phyloP scores from a whole-genome alignment of 2,888 invertebrate species.

The Prenolepis imparis region DNA sequence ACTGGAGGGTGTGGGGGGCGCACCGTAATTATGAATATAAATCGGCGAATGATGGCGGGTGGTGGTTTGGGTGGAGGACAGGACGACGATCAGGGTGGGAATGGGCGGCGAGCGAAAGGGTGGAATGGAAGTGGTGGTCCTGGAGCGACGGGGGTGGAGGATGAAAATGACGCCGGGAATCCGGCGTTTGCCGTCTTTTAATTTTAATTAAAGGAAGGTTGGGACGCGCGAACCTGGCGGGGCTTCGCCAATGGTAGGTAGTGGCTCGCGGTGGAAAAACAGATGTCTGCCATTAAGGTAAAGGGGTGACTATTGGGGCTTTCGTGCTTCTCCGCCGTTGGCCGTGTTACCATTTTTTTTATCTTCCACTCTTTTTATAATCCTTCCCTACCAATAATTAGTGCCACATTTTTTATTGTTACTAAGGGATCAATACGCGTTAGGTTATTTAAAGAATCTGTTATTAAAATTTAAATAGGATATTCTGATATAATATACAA shows the following conservation, averaged over 20 bases:
- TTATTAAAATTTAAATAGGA: conserved; percentile 8
- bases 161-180: conserved; percentile 80
- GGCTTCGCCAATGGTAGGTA: conserved; percentile 43
- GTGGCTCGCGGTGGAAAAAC: conserved; percentile 67
- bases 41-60: conserved; percentile 79
- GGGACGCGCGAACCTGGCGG: conserved; percentile 59
- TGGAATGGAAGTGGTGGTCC: conserved; percentile 32
- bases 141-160: conserved; percentile 64
- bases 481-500: neutral
- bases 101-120: conserved; percentile 38
- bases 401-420: neutral
- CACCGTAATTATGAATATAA: conserved; percentile 84
- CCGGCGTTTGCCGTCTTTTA: conserved; percentile 83
- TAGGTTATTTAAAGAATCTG: neutral
- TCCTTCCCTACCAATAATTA: conserved; percentile 28
- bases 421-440: neutral
- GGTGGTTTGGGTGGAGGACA: conserved; percentile 64
- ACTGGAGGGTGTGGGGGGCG: conserved; percentile 62
- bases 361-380: neutral
- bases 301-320: conserved; percentile 61
- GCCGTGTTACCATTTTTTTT: conserved; percentile 37
- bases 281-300: conserved; percentile 70
- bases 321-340: conserved; percentile 46
- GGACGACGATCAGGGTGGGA: conserved; percentile 38
- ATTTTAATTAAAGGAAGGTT: conserved; percentile 85